Evolutionary conservation across 2,113 vertebrate genomes (phyloP), one percentile per base, ranked within the genome.

Genomic region (Agelaius phoeniceus): DNA sequence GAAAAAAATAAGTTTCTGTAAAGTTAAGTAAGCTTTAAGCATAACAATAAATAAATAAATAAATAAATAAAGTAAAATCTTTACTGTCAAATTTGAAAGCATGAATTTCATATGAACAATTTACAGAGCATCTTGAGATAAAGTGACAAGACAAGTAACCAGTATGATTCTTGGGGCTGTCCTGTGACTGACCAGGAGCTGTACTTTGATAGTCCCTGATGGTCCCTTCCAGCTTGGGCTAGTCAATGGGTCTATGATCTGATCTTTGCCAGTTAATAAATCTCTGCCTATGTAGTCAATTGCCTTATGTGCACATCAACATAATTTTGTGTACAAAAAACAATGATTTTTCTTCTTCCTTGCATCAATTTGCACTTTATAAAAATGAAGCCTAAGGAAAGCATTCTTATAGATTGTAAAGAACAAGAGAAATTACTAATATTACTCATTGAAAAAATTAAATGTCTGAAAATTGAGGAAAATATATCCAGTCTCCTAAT

Each of bases 301-400:
- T 68, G 44, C 4, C 31, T 74, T 52, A 41, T 11, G 1, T 28
- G 16, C 5, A 54, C 2, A 67, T 49, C 57, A 87, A 20, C 7
- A 27, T 52, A 72, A 5, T 57, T 65, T 19, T 55, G 12, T 59
- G 15, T 9, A 41, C 2, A 35, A 58, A 73, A 43, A 35, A 41
- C 13, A 35, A 15, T 10, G 0, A 0, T 37, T 27, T 39, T 9
- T 21, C 31, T 57, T 33, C 6, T 19, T 43, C 51, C 71, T 39
- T 39, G 6, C 10, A 63, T 16, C 4, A 65, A 72, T 51, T 13
- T 31, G 6, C 20, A 35, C 4, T 35, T 79, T 24, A 30, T 26
- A 27, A 48, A 79, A 55, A n/a, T 28, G 24, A 9, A 71, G 2
- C 12, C 10, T 52, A 39, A 78, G 7, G 4, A 39, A 78, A 55